A percentile compares a stretch with the other conserved stretches of the same genome.
Evolutionary conservation across 1,140 invertebrate genomes (phyloP).

Genomic region (Oncopeltus fasciatus): DNA sequence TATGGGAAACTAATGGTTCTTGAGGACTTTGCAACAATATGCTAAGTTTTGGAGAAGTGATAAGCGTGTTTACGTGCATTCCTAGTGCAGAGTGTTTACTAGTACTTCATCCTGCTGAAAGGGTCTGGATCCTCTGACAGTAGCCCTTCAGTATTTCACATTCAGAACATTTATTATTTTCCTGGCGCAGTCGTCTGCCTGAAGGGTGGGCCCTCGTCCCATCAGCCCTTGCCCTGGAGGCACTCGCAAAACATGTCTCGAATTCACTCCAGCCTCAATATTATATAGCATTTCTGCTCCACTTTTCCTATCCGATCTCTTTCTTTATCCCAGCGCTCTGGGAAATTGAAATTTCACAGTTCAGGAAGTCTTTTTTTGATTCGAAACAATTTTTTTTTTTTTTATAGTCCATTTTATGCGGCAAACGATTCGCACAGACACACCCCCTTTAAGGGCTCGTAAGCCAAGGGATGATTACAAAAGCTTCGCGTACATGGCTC

Average conservation of each 20-base stretch:
- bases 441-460: too few species aligned
- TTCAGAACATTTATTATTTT: neutral
- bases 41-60: too few species aligned
- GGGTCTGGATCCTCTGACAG: too few species aligned
- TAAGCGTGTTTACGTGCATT: too few species aligned
- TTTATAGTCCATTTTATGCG: too few species aligned
- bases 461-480: neutral
- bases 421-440: too few species aligned
- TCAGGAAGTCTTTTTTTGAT: neutral
- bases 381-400: neutral
- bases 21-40: too few species aligned
- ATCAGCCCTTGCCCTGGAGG: neutral
- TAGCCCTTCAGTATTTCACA: neutral
- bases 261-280: neutral
- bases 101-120: too few species aligned
- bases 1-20: too few species aligned
- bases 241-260: neutral
- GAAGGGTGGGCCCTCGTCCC: neutral
- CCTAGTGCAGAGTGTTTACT: too few species aligned
- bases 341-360: constrained; percentile 9
- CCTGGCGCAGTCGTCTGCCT: neutral
- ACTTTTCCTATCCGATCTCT: neutral
- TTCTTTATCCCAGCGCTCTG: too few species aligned
- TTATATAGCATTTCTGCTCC: neutral
- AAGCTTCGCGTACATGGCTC: neutral